Evolutionary conservation across 1,140 invertebrate species (phyloP).

Genomic region (Drosophila persimilis): DNA sequence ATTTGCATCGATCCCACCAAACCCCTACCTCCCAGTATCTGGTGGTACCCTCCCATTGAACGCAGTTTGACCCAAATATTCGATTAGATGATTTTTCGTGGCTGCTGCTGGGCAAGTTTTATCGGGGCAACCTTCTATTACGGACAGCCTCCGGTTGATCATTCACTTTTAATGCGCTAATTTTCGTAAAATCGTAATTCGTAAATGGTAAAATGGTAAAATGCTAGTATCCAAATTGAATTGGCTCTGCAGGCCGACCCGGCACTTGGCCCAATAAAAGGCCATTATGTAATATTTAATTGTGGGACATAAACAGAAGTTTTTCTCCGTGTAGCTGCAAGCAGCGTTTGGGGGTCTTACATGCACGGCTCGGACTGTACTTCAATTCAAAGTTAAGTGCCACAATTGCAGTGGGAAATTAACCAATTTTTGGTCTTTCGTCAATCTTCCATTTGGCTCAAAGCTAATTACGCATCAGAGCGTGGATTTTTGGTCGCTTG

Average conservation of each 20-base stretch:
- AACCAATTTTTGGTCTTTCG: constrained; percentile 64
- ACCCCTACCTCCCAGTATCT: constrained; percentile 1
- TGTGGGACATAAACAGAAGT: constrained; percentile 47
- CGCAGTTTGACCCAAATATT: constrained; percentile 70
- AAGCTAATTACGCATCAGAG: constrained; percentile 66
- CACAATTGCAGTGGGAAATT: constrained; percentile 63
- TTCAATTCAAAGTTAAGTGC: constrained; percentile 77
- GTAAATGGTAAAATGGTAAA: constrained; percentile 65
- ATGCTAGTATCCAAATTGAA: constrained; percentile 37
- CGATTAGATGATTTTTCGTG: constrained; percentile 63
- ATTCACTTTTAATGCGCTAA: constrained; percentile 74
- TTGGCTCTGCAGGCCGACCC: constrained; percentile 25
- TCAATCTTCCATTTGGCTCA: constrained; percentile 48
- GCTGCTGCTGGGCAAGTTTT: constrained; percentile 58
- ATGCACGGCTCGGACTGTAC: constrained; percentile 53
- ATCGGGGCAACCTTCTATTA: constrained; percentile 38
- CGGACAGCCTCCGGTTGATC: constrained; percentile 54
- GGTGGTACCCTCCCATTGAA: constrained; percentile 32
- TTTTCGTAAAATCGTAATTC: constrained; percentile 66
- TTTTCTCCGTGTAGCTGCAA: constrained; percentile 8
- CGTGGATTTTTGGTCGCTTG: constrained; percentile 36
- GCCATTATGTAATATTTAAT: constrained; percentile 74
- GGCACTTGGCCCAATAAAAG: constrained; percentile 39
- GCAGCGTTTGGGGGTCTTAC: constrained; percentile 10
- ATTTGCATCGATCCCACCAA: constrained; percentile 32